Base-by-base conservation (phyloP, 1,140 invertebrate species). In the Triops cancriformis region DNA sequence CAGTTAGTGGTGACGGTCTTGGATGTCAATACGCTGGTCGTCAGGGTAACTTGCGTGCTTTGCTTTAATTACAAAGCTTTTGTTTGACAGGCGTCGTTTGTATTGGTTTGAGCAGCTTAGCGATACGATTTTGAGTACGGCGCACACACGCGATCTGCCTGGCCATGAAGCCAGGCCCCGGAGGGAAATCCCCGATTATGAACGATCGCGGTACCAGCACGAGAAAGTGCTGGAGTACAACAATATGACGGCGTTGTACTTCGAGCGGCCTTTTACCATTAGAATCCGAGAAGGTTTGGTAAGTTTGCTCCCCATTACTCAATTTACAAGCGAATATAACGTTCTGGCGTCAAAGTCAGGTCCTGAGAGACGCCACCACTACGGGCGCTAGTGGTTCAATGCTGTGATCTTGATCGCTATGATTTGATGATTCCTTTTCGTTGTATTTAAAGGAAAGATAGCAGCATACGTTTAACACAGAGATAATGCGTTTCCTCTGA, bases 31-130 rank as follows among this genome's bases (percentile, higher is more conserved):
- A 76, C 51, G 42, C 28, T 79, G 18, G 26, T 76, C 72, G 72
- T 79, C 41, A 42, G 73, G 42, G 78, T 79, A 79, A 79, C 14
- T 79, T 28, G 41, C 76, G 23, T 42, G 72, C 5, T 78, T n/a
- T 12, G 23, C 73, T 37, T 74, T 41, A 10, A 74, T 26, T 74
- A 41, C 26, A 28, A 72, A 74, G 14, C 14, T 26, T 73, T 37
- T 73, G n/a, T n/a, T 23, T 37, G 43, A 26, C 31, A 26, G n/a
- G 23, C 42, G 43, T 74, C 18, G 28, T 26, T 27, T 78, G 18
- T 43, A 73, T 78, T 27, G n/a, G 12, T 74, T 78, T 37, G 31
- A 42, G 77, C 73, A 74, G 77, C 41, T 74, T 4, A 43, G 74
- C 18, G 77, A 74, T 11, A 78, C 77, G 14, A 73, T 73, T 23